These are phyloP conservation scores for Ectemnius cavifrons DNA, from an alignment of 2,888 invertebrate genomes.

Conservation along the genomic window DNA sequence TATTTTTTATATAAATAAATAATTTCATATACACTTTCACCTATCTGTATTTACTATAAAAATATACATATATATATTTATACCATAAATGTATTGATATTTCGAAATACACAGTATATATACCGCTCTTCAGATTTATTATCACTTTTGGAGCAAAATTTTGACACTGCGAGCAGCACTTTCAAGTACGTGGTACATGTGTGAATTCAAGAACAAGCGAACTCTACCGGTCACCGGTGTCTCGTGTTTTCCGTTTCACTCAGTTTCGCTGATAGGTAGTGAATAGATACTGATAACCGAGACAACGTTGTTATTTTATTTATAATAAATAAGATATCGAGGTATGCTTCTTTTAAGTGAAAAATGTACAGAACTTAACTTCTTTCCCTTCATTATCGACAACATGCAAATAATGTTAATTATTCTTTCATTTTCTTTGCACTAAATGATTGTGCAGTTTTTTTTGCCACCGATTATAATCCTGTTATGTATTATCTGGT, in stretches of 20 bases:
- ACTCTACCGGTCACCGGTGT: conserved; percentile 36
- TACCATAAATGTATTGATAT: too few relatives aligned
- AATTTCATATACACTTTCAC: too few relatives aligned
- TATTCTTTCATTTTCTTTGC: conserved; percentile 15
- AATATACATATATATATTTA: too few relatives aligned
- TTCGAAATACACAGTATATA: too few relatives aligned
- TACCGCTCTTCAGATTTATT: too few relatives aligned
- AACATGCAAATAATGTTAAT: not conserved
- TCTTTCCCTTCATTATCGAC: not conserved
- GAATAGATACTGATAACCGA: conserved; percentile 24
- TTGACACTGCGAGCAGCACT: too few relatives aligned
- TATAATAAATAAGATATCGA: conserved; percentile 29
- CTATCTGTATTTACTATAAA: too few relatives aligned
- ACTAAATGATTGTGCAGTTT: conserved; percentile 50
- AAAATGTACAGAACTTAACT: not conserved
- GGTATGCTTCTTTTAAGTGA: conserved; percentile 15
- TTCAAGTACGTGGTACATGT: not conserved
- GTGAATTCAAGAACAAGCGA: conserved; percentile 37
- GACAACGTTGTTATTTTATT: conserved; percentile 24
- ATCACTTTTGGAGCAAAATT: too few relatives aligned
- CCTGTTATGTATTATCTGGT: conserved; percentile 1
- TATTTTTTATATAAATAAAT: too few relatives aligned
- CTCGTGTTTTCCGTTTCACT: conserved; percentile 19
- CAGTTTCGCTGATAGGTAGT: too few relatives aligned
- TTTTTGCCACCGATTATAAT: conserved; percentile 28